A percentile compares a stretch with the other conserved stretches of the same genome.
Evolutionary conservation across 2,797 vertebrate species (phyloP).

Genomic region (Aphelocoma californica): DNA sequence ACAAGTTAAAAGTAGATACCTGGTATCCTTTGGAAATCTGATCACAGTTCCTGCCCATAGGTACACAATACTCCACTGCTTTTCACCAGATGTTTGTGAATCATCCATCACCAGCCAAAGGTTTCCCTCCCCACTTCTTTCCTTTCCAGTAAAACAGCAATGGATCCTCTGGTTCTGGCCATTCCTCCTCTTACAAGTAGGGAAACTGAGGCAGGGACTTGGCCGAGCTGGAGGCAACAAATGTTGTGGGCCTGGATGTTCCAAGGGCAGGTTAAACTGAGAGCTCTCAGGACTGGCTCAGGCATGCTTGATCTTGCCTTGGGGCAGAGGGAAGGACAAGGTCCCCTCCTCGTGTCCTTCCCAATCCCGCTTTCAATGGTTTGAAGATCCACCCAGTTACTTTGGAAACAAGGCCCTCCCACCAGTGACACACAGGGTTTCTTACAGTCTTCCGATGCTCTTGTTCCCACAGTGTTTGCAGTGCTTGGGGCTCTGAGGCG

Average conservation of each 20-base stretch:
- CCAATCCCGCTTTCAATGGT: not conserved
- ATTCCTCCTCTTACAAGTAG: not conserved
- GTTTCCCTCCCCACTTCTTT: not conserved
- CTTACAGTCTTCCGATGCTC: not conserved
- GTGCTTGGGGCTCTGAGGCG: not conserved
- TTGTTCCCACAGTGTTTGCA: not conserved
- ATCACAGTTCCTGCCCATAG: not conserved
- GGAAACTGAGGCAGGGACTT: not conserved
- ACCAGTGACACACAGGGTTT: not conserved
- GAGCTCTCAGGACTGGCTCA: not conserved
- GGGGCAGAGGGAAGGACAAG: not conserved
- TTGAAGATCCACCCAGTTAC: constrained; percentile 15
- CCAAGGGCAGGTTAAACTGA: not conserved
- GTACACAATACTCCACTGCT: not conserved
- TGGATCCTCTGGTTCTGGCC: not conserved
- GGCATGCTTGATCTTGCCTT: not conserved
- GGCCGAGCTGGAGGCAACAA: not conserved
- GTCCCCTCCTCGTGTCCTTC: not conserved
- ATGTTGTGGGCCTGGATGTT: not conserved
- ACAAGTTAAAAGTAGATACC: not conserved
- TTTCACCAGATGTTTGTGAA: not conserved
- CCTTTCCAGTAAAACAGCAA: not conserved
- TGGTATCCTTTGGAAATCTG: not conserved
- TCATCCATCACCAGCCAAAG: not conserved
- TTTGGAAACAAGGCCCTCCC: constrained; percentile 29